phyloP scores from a whole-genome alignment of 2,888 invertebrate genomes.

The Achlya flavicornis region DNA sequence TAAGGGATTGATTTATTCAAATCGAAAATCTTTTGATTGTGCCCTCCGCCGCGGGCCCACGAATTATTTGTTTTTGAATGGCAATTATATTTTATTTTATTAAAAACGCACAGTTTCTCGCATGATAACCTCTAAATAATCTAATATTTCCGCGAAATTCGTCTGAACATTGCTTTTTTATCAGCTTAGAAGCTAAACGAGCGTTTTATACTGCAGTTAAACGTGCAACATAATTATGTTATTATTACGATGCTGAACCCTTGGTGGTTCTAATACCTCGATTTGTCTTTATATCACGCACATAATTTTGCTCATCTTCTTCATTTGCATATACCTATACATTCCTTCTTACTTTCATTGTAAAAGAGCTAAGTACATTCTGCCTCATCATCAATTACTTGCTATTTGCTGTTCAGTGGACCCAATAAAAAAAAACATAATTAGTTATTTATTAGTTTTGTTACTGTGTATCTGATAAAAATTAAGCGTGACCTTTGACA shows the following conservation, averaged over 20 bases:
- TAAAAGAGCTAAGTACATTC: too few relatives aligned
- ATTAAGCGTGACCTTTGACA: too few relatives aligned
- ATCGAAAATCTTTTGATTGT: constrained; percentile 78
- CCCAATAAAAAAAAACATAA: too few relatives aligned
- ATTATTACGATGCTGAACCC: constrained; percentile 43
- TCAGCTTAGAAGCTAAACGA: constrained; percentile 46
- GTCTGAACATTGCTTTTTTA: constrained; percentile 51
- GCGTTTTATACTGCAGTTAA: constrained; percentile 33
- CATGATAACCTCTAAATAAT: constrained; percentile 66
- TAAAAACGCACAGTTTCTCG: constrained; percentile 58
- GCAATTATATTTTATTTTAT: constrained; percentile 84
- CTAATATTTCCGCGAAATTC: constrained; percentile 75
- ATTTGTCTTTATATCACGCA: constrained; percentile 28
- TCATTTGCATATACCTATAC: too few relatives aligned
- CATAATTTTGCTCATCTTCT: neutral
- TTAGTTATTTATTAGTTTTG: too few relatives aligned
- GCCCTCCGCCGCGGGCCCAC: constrained; percentile 69
- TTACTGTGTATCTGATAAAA: too few relatives aligned
- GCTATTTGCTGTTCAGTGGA: too few relatives aligned
- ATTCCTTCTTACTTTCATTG: too few relatives aligned
- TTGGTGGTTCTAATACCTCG: constrained; percentile 27
- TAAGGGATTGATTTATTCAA: constrained; percentile 83
- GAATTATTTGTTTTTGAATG: constrained; percentile 82
- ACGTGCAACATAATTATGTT: constrained; percentile 56
- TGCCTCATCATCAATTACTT: too few relatives aligned